phyloP scores from a whole-genome alignment of 2,888 invertebrate species.

The Vandiemenella viatica region DNA sequence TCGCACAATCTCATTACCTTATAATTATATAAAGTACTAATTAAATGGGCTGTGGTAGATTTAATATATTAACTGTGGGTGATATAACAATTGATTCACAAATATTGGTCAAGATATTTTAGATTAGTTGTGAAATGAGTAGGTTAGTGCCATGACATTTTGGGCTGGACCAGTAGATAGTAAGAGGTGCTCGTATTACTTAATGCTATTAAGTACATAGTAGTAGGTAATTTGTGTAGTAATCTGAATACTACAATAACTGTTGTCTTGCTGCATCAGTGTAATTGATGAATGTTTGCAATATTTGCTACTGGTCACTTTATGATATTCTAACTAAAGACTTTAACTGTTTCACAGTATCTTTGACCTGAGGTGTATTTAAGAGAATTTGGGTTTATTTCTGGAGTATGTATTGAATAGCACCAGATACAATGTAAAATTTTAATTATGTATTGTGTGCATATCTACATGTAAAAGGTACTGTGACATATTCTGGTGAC shows the following conservation, averaged over 20 bases:
- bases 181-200: conserved; percentile 9
- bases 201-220: conserved; percentile 4
- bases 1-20: conserved; percentile 19
- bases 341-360: background rate
- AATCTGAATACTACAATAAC: conserved; percentile 3
- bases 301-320: conserved; percentile 7
- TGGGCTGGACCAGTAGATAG: conserved; percentile 7
- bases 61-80: conserved; percentile 22
- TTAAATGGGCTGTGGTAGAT: conserved; percentile 23
- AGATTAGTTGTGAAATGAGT: conserved; percentile 10
- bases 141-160: conserved; percentile 14
- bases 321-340: background rate
- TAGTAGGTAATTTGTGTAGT: conserved; percentile 2
- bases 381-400: too few species aligned
- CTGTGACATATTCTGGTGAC: background rate
- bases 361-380: background rate
- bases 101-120: conserved; percentile 14
- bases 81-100: conserved; percentile 17
- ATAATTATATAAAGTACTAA: conserved; percentile 19
- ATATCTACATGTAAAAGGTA: background rate
- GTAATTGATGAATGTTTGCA: conserved; percentile 9
- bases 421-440: too few species aligned
- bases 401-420: too few species aligned
- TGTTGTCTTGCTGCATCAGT: conserved; percentile 8
- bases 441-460: too few species aligned